Evolutionary conservation across 2,797 vertebrate species (phyloP), one percentile per base, ranked within the genome.

Genomic region (Thripadectes ignobilis): DNA sequence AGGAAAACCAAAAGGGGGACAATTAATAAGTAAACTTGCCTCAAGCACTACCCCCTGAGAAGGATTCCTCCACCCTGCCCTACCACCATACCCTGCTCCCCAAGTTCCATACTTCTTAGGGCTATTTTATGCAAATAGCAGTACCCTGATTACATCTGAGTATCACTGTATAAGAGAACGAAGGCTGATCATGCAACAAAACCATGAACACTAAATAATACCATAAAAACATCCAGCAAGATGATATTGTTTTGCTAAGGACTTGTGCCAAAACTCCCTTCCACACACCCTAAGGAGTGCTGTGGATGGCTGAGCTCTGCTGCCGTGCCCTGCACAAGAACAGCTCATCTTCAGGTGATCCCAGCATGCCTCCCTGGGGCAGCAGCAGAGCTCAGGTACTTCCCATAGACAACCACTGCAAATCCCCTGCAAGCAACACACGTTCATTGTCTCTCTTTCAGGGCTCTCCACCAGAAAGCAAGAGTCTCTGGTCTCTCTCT

Each of bases 401-500:
- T 98, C 98, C 97, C 98, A 98, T 97, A 98, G 97, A 94, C 98
- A 98, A 91, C 94, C 96, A 95, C 96, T 97, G 97, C 97, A 97
- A 97, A 94, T 46, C 73, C 69, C 73, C 85, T 73, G 69, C 89
- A 71, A 80, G 75, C 32, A 93, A 34, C 89, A 87, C 87, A 92
- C 93, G 91, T 95, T 95, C 96, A 92, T 52, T 96, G 86, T 73
- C 92, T 93, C 97, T 97, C 97, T 95, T 98, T 89, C 93, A 89
- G 81, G 80, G 94, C 92, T 95, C 95, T 20, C 92, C 95, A 88
- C 80, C 90, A 83, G 94, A 85, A 75, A 97, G 85, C 91, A 95
- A 93, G 95, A 51, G 62, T n/a, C 78, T 38, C 85, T 82, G 71
- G 79, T 58, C 95, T 93, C 85, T 80, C 92, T 96, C 92, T 95